Conservation (phyloP, 2,797 vertebrate species). For the Pyrocephalus nanus region DNA sequence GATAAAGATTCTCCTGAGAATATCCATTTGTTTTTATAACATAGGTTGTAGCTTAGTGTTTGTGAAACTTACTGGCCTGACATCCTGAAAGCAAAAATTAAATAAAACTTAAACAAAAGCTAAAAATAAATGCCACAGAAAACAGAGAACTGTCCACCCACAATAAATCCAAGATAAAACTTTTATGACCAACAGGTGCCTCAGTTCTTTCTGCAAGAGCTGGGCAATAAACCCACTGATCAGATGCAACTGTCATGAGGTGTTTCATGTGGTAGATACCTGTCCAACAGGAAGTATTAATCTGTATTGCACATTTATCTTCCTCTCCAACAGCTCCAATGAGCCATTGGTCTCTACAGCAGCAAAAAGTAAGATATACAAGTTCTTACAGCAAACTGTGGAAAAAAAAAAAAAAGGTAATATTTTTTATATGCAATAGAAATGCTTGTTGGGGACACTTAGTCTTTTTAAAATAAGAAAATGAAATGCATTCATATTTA, state of each 20-base stretch:
- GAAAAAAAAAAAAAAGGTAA: neutral
- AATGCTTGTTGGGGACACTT: neutral
- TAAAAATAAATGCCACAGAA: neutral
- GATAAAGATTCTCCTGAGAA: neutral
- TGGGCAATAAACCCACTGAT: neutral
- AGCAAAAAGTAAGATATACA: neutral
- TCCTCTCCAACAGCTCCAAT: neutral
- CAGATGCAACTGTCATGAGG: neutral
- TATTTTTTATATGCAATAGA: neutral
- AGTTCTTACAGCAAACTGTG: neutral
- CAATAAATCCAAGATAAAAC: neutral
- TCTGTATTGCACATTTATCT: neutral
- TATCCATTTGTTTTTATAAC: neutral
- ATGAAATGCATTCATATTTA: neutral
- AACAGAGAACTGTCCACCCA: neutral
- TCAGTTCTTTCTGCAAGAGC: neutral
- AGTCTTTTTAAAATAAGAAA: neutral
- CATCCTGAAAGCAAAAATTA: neutral
- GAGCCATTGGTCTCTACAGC: neutral
- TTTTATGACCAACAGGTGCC: neutral
- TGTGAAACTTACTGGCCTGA: neutral
- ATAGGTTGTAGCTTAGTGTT: rapidly evolving
- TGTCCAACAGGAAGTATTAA: neutral
- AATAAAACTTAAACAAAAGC: neutral
- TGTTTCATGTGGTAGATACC: neutral